Base-by-base conservation (phyloP, 1,140 invertebrate species). In the Brachionus plicatilis region DNA sequence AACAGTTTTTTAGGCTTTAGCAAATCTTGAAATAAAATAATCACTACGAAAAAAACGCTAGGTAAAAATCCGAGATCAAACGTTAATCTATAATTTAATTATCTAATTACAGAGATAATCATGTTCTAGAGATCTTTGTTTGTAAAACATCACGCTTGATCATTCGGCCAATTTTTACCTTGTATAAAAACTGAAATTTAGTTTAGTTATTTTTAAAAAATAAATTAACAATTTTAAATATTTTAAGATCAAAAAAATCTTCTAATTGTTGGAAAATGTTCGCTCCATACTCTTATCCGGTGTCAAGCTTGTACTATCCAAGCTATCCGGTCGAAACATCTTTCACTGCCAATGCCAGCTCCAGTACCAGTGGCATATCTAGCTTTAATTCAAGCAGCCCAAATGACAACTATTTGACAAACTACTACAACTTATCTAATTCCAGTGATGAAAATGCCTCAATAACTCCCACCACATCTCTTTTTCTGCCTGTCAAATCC, bases 11-110 rank as follows among this genome's bases (percentile, higher is more conserved):
- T 43, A 43, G 41, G 72, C 43, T 76, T 76, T 76, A 76, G 43
- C 72, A 76, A 76, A 76, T 76, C 45, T 50, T 41, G 66, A 68
- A 68, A 68, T 68, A 68, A 68, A 68, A 68, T 68, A 72, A 72
- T 72, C 68, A 72, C 68, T 50, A 27, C 72, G 43, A 50, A 50
- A 75, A 72, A 75, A 76, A 50, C n/a, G 47, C 43, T 37, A 76
- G 47, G 43, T 24, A 50, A 76, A 50, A 20, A 76, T 45, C 20
- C 20, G 24, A 76, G 45, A 76, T 47, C 72, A 50, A 76, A 50
- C 72, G 20, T 76, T 50, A 76, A 76, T 76, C 45, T 50, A 75
- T 76, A 76, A 76, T 76, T 76, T 76, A 76, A 76, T 76, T 76
- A 76, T 76, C 45, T 50, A 76, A 76, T 76, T 76, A 76, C 8